Percentiles rank a stretch among this genome's conserved stretches.
These are phyloP conservation scores for Pongo abelii DNA, from an alignment of 2,113 vertebrate genomes.

Conservation along the genomic window DNA sequence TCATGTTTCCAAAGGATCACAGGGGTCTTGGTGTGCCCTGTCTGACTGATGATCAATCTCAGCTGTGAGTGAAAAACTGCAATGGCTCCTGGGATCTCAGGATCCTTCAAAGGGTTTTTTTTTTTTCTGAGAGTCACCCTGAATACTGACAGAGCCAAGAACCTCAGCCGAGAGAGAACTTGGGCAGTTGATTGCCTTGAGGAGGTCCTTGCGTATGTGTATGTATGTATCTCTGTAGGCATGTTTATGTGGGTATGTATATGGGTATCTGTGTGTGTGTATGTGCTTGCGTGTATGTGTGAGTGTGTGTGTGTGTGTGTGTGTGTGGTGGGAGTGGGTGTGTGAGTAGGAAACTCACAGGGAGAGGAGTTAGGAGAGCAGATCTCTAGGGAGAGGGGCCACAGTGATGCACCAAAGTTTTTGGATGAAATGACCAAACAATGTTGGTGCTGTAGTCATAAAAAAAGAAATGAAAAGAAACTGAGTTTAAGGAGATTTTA, in stretches of 20 bases:
- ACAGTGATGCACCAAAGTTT: neutral
- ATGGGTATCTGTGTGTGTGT: neutral
- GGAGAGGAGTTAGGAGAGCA: neutral
- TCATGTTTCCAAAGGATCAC: neutral
- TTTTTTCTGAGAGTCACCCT: neutral
- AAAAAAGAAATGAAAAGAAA: neutral
- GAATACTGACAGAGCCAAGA: neutral
- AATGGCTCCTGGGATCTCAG: neutral
- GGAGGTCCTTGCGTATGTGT: neutral
- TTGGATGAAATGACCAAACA: neutral
- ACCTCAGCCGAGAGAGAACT: neutral
- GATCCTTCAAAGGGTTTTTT: neutral
- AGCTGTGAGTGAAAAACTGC: neutral
- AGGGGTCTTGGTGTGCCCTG: neutral
- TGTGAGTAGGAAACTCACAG: neutral
- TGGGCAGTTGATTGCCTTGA: neutral
- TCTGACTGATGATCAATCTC: neutral
- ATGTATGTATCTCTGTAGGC: neutral
- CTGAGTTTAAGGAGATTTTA: constrained; percentile 16
- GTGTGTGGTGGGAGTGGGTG: neutral
- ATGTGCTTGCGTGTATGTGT: neutral
- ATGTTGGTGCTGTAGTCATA: neutral
- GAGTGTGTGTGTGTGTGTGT: neutral
- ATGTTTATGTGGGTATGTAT: neutral
- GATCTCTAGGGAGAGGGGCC: neutral